These are phyloP conservation scores for Ditylenchus weischeri DNA, from an alignment of 2,888 invertebrate species.

Conservation along the genomic window DNA sequence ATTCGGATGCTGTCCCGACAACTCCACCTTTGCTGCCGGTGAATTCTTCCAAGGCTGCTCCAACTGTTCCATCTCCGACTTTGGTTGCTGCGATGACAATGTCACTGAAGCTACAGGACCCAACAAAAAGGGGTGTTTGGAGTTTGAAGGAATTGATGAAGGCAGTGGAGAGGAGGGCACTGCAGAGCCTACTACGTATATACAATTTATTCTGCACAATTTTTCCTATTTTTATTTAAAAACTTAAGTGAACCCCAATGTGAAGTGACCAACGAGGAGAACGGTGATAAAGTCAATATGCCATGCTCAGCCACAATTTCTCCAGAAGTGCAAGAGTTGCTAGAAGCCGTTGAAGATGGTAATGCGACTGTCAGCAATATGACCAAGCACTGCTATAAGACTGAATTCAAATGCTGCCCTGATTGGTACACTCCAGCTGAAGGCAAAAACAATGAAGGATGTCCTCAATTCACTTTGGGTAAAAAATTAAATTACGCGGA, in stretches of 20 bases:
- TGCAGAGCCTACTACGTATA: not conserved
- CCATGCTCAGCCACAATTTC: slow-evolving; percentile 21
- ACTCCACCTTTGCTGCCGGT: slow-evolving; percentile 71
- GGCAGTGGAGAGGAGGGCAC: slow-evolving; percentile 37
- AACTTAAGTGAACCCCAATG: slow-evolving; percentile 34
- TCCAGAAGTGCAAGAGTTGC: slow-evolving; percentile 12
- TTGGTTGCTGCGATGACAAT: slow-evolving; percentile 75
- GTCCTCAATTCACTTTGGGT: slow-evolving; percentile 50
- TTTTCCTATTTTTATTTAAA: not conserved
- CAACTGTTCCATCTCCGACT: slow-evolving; percentile 61
- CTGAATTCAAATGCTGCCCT: slow-evolving; percentile 59
- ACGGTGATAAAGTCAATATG: slow-evolving; percentile 31
- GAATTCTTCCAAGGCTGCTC: slow-evolving; percentile 54
- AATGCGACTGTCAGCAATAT: slow-evolving; percentile 37
- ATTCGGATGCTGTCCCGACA: slow-evolving; percentile 86
- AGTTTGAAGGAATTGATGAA: slow-evolving; percentile 28
- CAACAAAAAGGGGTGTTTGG: slow-evolving; percentile 41
- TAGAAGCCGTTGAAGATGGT: slow-evolving; percentile 39
- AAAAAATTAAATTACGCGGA: no score
- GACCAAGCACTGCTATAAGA: slow-evolving; percentile 52
- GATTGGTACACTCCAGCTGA: slow-evolving; percentile 59
- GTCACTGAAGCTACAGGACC: slow-evolving; percentile 69
- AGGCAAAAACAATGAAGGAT: slow-evolving; percentile 54
- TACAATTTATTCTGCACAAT: not conserved
- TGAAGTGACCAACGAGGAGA: slow-evolving; percentile 36